A percentile compares a stretch with the other conserved stretches of the same genome.
These are phyloP conservation scores for Coremacera marginata DNA, from an alignment of 2,888 invertebrate species.

Conservation along the genomic window DNA sequence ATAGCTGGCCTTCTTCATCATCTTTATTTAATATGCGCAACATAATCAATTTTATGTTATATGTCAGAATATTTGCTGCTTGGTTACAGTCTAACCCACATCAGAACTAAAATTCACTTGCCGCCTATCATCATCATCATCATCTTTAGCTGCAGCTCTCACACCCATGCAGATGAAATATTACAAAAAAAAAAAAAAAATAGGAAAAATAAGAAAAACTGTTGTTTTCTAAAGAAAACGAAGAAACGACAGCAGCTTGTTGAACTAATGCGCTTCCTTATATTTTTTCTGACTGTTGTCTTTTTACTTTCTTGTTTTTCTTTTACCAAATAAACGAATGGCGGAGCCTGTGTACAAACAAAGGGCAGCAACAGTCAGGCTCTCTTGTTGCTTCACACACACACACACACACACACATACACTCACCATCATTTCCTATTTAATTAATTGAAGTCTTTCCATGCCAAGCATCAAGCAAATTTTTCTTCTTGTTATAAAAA, in stretches of 20 bases:
- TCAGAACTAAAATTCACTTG: conserved; percentile 3
- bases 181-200: not conserved
- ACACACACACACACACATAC: no score
- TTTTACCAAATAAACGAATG: not conserved
- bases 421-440: no score
- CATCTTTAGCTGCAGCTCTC: not conserved
- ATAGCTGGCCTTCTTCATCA: not conserved
- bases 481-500: no score
- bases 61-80: not conserved
- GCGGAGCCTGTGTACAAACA: not conserved
- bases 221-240: not conserved
- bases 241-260: not conserved
- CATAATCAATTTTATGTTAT: conserved; percentile 1
- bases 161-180: not conserved
- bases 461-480: no score
- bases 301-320: no score
- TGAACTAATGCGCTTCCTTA: conserved; percentile 5
- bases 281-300: no score
- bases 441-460: no score
- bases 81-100: not conserved
- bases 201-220: not conserved
- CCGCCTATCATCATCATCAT: not conserved
- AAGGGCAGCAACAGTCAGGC: not conserved
- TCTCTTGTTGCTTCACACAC: not conserved
- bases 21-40: not conserved